Evolutionary conservation across 1,140 invertebrate genomes (phyloP), one percentile per base, ranked within the genome.

Genomic region (Psix sp.): DNA sequence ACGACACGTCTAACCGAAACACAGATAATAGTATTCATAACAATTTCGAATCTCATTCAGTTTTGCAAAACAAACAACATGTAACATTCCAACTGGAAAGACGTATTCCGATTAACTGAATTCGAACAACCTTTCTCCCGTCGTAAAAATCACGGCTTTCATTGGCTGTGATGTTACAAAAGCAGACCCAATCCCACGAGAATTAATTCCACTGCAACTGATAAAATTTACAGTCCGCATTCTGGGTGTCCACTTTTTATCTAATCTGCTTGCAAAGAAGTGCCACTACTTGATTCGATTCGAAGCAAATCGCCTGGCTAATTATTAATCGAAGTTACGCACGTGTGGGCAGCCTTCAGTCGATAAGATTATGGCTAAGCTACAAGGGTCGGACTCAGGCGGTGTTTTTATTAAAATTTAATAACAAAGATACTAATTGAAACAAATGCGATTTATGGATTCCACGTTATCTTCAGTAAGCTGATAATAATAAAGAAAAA

Each of bases 241-340:
- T 79, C 70, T 56, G 42, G 31, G 54, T 35, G 52, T 59, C 33
- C 46, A 20, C 54, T 26, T n/a, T 72, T 72, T 74, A 72, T 75
- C 68, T 67, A 54, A 67, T 67, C 48, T 33, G 5, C 11, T 35
- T 5, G 38, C 38, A 40, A 60, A 46, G 36, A 63, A 63, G 52
- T 60, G 38, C 45, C 14, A 45, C 59, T 65, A 35, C 46, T 54
- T 39, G 26, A 59, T 70, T 52, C 14, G 15, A 57, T 35, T 46
- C 14, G 7, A 40, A 46, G 57, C 77, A 80, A 74, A 77, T 81
- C 62, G 36, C 39, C 38, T 21, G 16, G 54, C 79, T 75, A 78
- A 80, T 80, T 80, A 75, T 72, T 78, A 78, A 78, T 62, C 56
- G 70, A 48, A 15, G 33, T 66, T 31, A 59, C 45, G 40, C 60